Conservation (phyloP, 2,888 invertebrate genomes). For the Heteromurus nitidus region DNA sequence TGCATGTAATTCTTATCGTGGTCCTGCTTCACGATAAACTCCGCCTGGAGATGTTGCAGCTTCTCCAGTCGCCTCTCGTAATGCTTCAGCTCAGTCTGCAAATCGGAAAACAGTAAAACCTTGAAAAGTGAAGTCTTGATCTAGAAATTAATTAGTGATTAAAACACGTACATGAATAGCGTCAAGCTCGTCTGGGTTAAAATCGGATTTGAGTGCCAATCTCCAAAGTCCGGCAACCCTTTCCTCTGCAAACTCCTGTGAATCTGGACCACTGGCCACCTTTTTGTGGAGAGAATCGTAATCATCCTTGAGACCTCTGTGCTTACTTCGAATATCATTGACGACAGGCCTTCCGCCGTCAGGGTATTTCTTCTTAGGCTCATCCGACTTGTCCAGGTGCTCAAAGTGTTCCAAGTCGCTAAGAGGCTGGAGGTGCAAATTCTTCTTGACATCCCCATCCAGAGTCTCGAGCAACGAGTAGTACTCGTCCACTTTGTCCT, state of each 20-base stretch:
- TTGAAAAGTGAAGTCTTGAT: not conserved
- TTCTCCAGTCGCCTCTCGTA: conserved; percentile 91
- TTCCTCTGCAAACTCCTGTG: conserved; percentile 91
- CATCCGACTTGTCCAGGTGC: conserved; percentile 63
- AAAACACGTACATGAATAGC: conserved; percentile 83
- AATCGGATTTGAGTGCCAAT: conserved; percentile 86
- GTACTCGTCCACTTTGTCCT: conserved; percentile 94
- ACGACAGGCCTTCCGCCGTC: conserved; percentile 58
- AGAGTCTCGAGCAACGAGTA: conserved; percentile 85
- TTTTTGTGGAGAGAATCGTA: conserved; percentile 86
- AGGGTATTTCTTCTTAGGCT: conserved; percentile 60
- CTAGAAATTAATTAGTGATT: not conserved
- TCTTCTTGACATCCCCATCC: conserved; percentile 77
- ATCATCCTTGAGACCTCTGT: conserved; percentile 85
- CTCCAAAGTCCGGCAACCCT: conserved; percentile 85
- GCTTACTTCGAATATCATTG: conserved; percentile 80
- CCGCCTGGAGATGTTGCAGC: conserved; percentile 87
- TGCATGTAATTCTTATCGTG: conserved; percentile 71
- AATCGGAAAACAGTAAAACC: conserved; percentile 42
- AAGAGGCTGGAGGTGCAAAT: conserved; percentile 56
- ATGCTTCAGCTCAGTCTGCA: conserved; percentile 86
- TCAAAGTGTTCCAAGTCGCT: conserved; percentile 59
- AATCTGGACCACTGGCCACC: conserved; percentile 86
- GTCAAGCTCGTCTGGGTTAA: conserved; percentile 86
- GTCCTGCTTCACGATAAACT: conserved; percentile 77